Percentiles rank a stretch among this genome's conserved stretches.
phyloP scores from a whole-genome alignment of 2,797 vertebrate genomes.

The Carduelis carduelis region DNA sequence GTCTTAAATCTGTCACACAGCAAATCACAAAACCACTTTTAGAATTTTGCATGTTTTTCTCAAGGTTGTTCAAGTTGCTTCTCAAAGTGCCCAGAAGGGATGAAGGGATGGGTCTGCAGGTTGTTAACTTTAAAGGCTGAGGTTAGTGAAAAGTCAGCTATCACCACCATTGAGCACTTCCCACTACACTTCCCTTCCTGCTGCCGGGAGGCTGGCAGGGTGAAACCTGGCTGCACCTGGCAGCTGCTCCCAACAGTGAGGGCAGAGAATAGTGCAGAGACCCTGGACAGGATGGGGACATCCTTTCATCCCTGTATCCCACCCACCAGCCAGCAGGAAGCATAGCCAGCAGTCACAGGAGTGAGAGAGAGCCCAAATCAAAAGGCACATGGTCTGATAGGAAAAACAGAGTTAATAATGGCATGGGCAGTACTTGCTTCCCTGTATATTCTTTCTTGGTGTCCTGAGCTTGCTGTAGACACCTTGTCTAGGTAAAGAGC shows the following conservation, averaged over 20 bases:
- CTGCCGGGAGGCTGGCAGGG: neutral
- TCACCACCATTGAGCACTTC: neutral
- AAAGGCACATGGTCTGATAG: neutral
- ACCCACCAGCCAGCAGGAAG: neutral
- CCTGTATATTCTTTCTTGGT: neutral
- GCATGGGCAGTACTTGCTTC: rapidly evolving
- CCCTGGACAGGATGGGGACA: neutral
- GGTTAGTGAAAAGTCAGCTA: neutral
- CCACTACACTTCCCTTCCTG: neutral
- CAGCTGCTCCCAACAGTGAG: rapidly evolving
- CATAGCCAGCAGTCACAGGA: neutral
- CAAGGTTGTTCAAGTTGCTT: neutral
- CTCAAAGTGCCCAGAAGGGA: rapidly evolving
- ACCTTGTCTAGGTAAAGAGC: neutral
- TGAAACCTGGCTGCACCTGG: neutral
- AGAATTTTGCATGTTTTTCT: rapidly evolving
- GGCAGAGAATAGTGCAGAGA: rapidly evolving
- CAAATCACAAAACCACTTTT: neutral
- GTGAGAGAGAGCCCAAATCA: rapidly evolving
- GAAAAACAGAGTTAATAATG: neutral
- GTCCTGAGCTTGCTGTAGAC: neutral
- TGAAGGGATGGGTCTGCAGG: neutral
- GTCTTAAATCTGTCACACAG: neutral
- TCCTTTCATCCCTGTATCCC: rapidly evolving
- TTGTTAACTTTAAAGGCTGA: neutral